Evolutionary conservation across 2,888 invertebrate genomes (phyloP).

Genomic region (Blastobasis adustella): DNA sequence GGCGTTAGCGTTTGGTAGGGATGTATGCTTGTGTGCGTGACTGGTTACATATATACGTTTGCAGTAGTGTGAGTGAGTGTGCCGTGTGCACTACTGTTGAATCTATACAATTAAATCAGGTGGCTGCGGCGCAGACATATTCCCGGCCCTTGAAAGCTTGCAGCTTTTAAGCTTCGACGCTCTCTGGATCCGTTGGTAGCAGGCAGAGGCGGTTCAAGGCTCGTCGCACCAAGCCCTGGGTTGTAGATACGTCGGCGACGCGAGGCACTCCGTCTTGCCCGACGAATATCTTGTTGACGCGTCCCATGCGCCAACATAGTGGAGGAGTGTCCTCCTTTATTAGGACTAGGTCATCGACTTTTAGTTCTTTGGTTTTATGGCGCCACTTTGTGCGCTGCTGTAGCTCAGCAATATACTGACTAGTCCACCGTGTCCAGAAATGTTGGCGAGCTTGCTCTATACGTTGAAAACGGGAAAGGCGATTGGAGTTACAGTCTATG

Average conservation of each 20-base stretch:
- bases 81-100: too few species aligned
- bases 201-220: slow-evolving; percentile 3
- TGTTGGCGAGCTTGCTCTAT: slow-evolving; percentile 10
- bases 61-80: too few species aligned
- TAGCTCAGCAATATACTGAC: slow-evolving; percentile 12
- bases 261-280: slow-evolving; percentile 8
- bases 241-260: slow-evolving; percentile 7
- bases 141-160: background rate
- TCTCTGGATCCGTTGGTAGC: background rate
- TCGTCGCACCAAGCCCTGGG: slow-evolving; percentile 2
- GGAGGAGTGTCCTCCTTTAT: slow-evolving; percentile 8
- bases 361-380: background rate
- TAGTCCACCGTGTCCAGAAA: slow-evolving; percentile 15
- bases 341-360: slow-evolving; percentile 6
- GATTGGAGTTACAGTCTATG: background rate
- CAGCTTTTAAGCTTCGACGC: background rate
- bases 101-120: too few species aligned
- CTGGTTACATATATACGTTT: too few species aligned
- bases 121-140: background rate
- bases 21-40: too few species aligned
- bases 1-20: too few species aligned
- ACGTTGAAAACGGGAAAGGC: slow-evolving; percentile 4
- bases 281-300: slow-evolving; percentile 4
- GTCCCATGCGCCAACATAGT: slow-evolving; percentile 9
- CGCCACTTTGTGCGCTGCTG: slow-evolving; percentile 12